Evolutionary conservation across 2,797 vertebrate species (phyloP), one percentile per base, ranked within the genome.

Genomic region (Gymnoscopelus microlampas): DNA sequence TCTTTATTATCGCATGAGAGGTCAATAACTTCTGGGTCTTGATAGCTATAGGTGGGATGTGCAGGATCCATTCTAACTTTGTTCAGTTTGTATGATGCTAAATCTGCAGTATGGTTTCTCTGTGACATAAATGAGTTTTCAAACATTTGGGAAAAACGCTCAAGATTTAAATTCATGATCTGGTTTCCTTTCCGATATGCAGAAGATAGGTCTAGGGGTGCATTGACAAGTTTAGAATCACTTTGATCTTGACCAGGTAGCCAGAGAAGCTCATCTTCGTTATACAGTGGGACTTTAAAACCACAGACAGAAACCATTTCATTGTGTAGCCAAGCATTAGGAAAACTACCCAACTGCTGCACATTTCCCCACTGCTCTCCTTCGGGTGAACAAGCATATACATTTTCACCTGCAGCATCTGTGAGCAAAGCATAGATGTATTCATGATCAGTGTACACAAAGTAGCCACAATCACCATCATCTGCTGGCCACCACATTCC

Each of bases 401-500:
- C 96, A 84, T 96, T 96, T 71, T 97, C 94, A 4, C 97, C 97
- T 66, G 93, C 94, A 67, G 90, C 91, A 91, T 99, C 97, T 62
- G 98, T 98, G 48, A 99, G 95, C 71, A 99, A 86, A 0, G 96
- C 96, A 89, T 98, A 99, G 66, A 98, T 94, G 66, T 95, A 99
- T 65, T 96, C 94, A 68, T 94, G 94, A 85, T 98, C 97, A 54
- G 95, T 96, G 80, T 98, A 99, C 90, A 98, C 94, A 91, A 95
- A 99, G 85, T 98, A 97, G 15, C 97, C 97, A 93, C 95, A 98
- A 66, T 97, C 92, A 48, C 96, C 96, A 81, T 97, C 93, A 80
- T 98, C 96, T 63, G 96, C 96, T 56, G 95, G 96, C 96, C 96
- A 98, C 98, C 98, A 99, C 68, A 98, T 80, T 1, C 97, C 97